Conservation (phyloP, 2,888 invertebrate genomes). For the Pediacus dermestoides region DNA sequence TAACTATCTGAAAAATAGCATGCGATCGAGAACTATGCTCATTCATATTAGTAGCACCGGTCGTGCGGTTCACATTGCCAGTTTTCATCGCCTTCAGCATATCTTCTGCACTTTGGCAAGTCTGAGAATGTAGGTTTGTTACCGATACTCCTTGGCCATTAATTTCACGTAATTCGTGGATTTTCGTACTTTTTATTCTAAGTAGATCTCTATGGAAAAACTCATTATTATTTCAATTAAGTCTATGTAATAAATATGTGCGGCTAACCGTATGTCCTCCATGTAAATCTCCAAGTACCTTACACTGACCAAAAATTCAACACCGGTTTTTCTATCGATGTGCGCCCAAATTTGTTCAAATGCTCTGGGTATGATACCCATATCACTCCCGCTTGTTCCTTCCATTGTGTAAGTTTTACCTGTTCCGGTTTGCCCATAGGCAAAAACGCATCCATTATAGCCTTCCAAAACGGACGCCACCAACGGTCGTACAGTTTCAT, state of each 20-base stretch:
- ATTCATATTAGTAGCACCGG: conserved; percentile 69
- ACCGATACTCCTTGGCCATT: conserved; percentile 83
- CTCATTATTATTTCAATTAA: background rate
- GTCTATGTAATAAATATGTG: background rate
- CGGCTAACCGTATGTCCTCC: conserved; percentile 71
- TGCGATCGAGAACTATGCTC: conserved; percentile 97
- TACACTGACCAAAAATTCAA: conserved; percentile 93
- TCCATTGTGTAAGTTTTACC: conserved; percentile 80
- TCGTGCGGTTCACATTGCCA: conserved; percentile 92
- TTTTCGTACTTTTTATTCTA: conserved; percentile 54
- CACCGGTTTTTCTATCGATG: conserved; percentile 84
- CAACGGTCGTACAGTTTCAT: conserved; percentile 91
- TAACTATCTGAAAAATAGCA: conserved; percentile 96
- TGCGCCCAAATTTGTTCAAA: conserved; percentile 97
- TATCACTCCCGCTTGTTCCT: conserved; percentile 54
- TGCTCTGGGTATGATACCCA: conserved; percentile 76
- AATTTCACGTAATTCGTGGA: conserved; percentile 63
- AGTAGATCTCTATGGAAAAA: conserved; percentile 75
- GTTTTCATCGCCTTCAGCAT: conserved; percentile 91
- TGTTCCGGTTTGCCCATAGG: conserved; percentile 98
- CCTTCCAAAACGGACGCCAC: conserved; percentile 95
- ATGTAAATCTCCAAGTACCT: conserved; percentile 98
- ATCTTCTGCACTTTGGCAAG: conserved; percentile 90
- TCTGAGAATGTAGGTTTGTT: conserved; percentile 89
- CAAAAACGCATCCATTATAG: conserved; percentile 99